A percentile compares a stretch with the other conserved stretches of the same genome.
Evolutionary conservation across 1,140 invertebrate species (phyloP).

Genomic region (Drosophila nigromelanica): DNA sequence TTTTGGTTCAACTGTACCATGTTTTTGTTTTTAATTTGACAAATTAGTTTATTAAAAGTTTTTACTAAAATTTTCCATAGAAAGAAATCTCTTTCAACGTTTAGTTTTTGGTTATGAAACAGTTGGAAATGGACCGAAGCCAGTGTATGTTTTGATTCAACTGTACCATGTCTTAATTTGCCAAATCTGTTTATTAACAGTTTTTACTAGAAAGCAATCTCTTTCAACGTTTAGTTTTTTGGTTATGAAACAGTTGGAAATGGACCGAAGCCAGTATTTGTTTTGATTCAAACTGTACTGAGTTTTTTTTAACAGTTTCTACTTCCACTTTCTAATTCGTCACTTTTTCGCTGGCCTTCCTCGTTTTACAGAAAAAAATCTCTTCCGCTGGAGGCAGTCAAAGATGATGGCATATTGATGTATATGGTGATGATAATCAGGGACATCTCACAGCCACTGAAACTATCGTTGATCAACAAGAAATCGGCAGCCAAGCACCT

Average conservation of each 20-base stretch:
- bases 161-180: neutral
- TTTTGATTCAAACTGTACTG: too few species aligned
- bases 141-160: too few species aligned
- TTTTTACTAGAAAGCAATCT: too few species aligned
- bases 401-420: conserved; percentile 75
- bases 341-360: too few species aligned
- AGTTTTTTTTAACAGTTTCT: too few species aligned
- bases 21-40: too few species aligned
- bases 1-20: too few species aligned
- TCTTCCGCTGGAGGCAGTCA: conserved; percentile 51
- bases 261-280: neutral
- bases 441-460: conserved; percentile 62
- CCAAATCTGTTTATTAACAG: neutral
- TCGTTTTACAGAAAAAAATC: conserved; percentile 47
- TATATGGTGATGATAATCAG: conserved; percentile 75
- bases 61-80: too few species aligned
- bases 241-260: neutral
- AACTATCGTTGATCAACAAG: conserved; percentile 65
- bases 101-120: neutral
- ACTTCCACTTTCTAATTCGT: too few species aligned
- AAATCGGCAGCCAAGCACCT: conserved; percentile 72
- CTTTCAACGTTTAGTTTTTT: too few species aligned
- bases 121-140: neutral
- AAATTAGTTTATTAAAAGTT: too few species aligned
- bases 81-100: too few species aligned